Base-by-base conservation (phyloP, 2,113 vertebrate genomes). In the Pyxicephalus adspersus region DNA sequence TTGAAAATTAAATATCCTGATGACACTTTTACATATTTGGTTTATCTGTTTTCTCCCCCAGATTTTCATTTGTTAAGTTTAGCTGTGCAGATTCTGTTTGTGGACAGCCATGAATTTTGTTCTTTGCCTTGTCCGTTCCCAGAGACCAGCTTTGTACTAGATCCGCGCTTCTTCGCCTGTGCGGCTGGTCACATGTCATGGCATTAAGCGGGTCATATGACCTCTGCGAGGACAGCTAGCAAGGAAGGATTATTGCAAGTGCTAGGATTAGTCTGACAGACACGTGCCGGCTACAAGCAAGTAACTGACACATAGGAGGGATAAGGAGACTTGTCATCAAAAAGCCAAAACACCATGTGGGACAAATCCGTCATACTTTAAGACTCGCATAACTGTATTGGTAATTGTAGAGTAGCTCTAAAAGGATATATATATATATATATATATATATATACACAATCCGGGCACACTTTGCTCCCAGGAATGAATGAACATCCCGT, bases 181-280 rank as follows among this genome's bases (percentile, higher is more conserved):
- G 51, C 45, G 45, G 28, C 38, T 64, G 23, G 28, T 61, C 25
- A 28, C 64, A 25, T 83, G 57, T 80, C 67, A 28, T 9, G 28
- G 54, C 15, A 66, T 58, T 71, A 84, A 65, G 26, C 57, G 25
- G 72, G 60, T 71, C 65, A 76, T 51, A 52, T 65, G 81, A 52
- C 76, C 72, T 80, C 64, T 38, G 20, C 2, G 72, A 55, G 66
- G 61, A 81, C 63, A 81, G 54, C 64, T 52, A 64, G 54, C 22
- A 70, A 8, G 29, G 29, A 60, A 51, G 34, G 76, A 83, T 70
- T 76, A 80, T 70, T 55, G 63, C 52, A 61, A n/a, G 55, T 34
- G 54, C 19, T 26, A 38, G 67, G 78, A 80, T 80, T 80, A 72
- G 57, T 25, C 57, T 51, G 55, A 52, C 23, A 26, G n/a, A 13